Conservation (phyloP, 1,140 invertebrate genomes). For the Macrosteles quadrilineatus region DNA sequence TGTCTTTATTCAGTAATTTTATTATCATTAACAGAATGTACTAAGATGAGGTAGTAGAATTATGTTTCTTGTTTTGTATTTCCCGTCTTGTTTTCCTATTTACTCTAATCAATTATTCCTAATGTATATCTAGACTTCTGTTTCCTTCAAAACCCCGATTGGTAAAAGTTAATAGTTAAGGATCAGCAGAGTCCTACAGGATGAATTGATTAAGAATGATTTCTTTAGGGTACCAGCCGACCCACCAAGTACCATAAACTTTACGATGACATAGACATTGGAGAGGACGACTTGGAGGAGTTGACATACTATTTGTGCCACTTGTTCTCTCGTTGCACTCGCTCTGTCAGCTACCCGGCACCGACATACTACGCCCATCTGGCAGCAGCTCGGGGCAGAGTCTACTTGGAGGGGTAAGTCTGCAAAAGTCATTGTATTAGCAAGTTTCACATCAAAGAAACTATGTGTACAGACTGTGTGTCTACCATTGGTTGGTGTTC, state of each 20-base stretch:
- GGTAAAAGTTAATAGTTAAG: too few relatives aligned
- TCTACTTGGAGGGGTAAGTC: slow-evolving; percentile 60
- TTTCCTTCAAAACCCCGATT: too few relatives aligned
- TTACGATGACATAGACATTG: slow-evolving; percentile 75
- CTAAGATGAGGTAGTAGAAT: too few relatives aligned
- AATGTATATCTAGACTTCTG: too few relatives aligned
- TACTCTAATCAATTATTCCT: too few relatives aligned
- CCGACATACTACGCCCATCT: slow-evolving; percentile 94
- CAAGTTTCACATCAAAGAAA: background rate
- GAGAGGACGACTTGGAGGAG: slow-evolving; percentile 76
- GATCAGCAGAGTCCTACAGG: too few relatives aligned
- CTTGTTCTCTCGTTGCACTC: slow-evolving; percentile 82
- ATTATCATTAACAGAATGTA: too few relatives aligned
- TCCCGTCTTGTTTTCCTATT: too few relatives aligned
- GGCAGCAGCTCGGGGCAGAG: slow-evolving; percentile 75
- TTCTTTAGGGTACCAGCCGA: slow-evolving; percentile 77
- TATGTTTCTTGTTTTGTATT: too few relatives aligned
- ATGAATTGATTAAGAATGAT: too few relatives aligned
- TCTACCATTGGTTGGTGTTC: background rate
- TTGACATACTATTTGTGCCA: slow-evolving; percentile 88
- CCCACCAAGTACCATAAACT: slow-evolving; percentile 88
- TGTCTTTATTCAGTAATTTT: too few relatives aligned
- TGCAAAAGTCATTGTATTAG: background rate
- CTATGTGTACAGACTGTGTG: background rate
- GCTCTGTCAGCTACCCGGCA: slow-evolving; percentile 88